Conservation (phyloP, 92 coral and sea anemone genomes). For the Actinostola sp. region DNA sequence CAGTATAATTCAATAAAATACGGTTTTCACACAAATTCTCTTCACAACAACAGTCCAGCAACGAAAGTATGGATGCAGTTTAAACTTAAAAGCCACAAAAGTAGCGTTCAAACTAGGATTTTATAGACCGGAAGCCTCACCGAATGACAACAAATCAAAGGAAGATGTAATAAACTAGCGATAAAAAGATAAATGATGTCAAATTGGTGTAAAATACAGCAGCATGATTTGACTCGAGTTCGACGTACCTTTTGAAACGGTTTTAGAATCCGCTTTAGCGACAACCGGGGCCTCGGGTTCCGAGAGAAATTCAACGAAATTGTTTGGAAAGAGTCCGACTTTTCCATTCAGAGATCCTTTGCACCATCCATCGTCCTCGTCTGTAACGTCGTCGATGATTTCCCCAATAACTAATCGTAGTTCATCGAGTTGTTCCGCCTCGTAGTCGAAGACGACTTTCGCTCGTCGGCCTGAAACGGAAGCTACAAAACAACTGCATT, state of each 20-base stretch:
- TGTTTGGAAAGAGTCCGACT: conserved; percentile 86
- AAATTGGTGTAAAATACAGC: too few relatives aligned
- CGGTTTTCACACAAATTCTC: too few relatives aligned
- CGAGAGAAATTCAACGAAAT: conserved; percentile 76
- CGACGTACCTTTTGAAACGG: conserved; percentile 28
- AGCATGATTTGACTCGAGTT: too few relatives aligned
- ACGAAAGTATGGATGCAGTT: too few relatives aligned
- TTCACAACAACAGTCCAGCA: too few relatives aligned
- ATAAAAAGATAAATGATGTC: too few relatives aligned
- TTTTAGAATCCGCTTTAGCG: conserved; percentile 19
- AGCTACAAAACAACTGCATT: conserved; percentile 1
- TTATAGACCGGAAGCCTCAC: too few relatives aligned
- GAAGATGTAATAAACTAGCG: too few relatives aligned
- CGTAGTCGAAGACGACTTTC: conserved; percentile 80
- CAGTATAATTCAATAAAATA: too few relatives aligned
- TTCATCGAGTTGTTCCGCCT: conserved; percentile 78
- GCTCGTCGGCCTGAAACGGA: conserved; percentile 74
- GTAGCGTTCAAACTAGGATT: too few relatives aligned
- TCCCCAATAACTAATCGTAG: conserved; percentile 69
- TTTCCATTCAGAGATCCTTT: conserved; percentile 83
- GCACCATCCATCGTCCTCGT: conserved; percentile 93
- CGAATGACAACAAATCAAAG: too few relatives aligned
- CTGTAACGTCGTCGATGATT: conserved; percentile 67
- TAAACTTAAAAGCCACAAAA: too few relatives aligned
- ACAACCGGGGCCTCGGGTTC: conserved; percentile 10